These are phyloP conservation scores for Beris chalybata DNA, from an alignment of 2,888 invertebrate genomes.

Conservation along the genomic window DNA sequence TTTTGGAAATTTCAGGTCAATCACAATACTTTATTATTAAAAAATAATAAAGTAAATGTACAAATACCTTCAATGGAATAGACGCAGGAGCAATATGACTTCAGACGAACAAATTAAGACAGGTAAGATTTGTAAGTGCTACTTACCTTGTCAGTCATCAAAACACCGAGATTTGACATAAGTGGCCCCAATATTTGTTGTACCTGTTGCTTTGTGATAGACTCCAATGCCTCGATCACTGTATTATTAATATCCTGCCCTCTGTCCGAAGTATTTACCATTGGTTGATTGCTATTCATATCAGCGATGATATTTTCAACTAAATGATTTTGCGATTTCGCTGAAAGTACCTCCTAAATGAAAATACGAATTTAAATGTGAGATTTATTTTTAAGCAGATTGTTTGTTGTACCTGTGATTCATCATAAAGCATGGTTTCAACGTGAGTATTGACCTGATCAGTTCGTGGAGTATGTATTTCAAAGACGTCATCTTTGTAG, in stretches of 20 bases:
- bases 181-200: slow-evolving; percentile 48
- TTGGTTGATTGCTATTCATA: background rate
- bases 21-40: too few species aligned
- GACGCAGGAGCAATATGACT: too few species aligned
- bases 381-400: background rate
- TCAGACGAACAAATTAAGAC: too few species aligned
- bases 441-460: slow-evolving; percentile 30
- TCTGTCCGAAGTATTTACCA: background rate
- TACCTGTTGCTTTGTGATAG: slow-evolving; percentile 47
- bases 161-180: slow-evolving; percentile 35
- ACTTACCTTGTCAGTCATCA: slow-evolving; percentile 39
- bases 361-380: background rate
- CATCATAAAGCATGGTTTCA: slow-evolving; percentile 18
- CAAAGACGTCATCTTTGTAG: slow-evolving; percentile 8
- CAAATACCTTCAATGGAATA: too few species aligned
- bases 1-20: too few species aligned
- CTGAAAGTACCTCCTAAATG: background rate
- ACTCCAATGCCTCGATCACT: slow-evolving; percentile 46
- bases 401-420: slow-evolving; percentile 8
- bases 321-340: background rate
- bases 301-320: slow-evolving; percentile 4
- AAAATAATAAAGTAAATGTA: too few species aligned
- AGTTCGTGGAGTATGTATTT: slow-evolving; percentile 1
- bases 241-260: slow-evolving; percentile 24
- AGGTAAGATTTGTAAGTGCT: too few species aligned